A percentile compares a stretch with the other conserved stretches of the same genome.
phyloP scores from a whole-genome alignment of 2,113 vertebrate genomes.

The Pangasianodon hypophthalmus region DNA sequence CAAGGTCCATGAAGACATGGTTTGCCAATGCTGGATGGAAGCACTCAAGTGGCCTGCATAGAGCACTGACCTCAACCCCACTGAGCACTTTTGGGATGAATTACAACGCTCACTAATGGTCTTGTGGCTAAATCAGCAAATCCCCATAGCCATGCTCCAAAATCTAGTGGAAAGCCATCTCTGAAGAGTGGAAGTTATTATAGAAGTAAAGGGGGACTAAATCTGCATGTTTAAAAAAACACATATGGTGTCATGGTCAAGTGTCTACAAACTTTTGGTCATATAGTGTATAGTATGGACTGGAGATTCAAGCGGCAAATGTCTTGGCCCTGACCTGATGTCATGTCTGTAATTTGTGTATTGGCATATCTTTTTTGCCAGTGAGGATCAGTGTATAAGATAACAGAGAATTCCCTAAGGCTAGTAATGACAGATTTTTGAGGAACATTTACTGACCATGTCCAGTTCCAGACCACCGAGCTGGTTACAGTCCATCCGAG shows the following conservation, averaged over 20 bases:
- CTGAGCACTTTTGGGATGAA: background rate
- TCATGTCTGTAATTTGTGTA: background rate
- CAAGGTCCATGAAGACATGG: background rate
- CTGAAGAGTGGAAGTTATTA: background rate
- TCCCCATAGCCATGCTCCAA: background rate
- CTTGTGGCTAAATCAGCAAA: background rate
- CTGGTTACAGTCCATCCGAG: constrained; percentile 6
- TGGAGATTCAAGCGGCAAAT: background rate
- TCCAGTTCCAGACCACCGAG: constrained; percentile 20
- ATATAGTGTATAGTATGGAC: background rate
- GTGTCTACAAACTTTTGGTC: background rate
- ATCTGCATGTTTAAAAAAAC: background rate
- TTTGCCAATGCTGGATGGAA: background rate
- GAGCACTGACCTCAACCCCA: background rate
- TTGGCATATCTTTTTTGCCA: background rate
- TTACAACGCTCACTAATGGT: background rate
- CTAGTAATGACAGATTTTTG: background rate
- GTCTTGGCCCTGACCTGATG: background rate
- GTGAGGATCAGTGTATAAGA: background rate
- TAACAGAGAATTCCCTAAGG: background rate
- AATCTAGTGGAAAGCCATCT: background rate
- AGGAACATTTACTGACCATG: background rate
- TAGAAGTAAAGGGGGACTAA: background rate
- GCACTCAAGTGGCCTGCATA: background rate
- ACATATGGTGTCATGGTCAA: background rate